Base-by-base conservation (phyloP, 1,140 invertebrate genomes). In the Cyrtorhinus lividipennis region DNA sequence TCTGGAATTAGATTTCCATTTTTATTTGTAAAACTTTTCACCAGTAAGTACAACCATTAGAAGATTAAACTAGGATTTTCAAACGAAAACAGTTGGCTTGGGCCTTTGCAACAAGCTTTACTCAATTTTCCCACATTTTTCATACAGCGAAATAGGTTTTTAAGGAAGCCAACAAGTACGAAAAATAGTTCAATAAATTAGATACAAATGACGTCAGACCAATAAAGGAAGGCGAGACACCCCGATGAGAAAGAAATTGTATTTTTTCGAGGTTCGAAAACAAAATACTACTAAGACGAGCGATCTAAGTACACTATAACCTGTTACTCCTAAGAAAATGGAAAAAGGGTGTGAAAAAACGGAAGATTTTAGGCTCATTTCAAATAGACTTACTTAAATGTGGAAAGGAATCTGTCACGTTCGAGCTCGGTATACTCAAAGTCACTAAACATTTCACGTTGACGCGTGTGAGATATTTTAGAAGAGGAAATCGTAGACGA, bases 151-250 rank as follows among this genome's bases (percentile, higher is more conserved):
- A 38, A 38, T 38, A 5, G 15, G 30, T 8, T 8, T 38, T 8
- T 15, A 38, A 38, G 30, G 30, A 38, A 8, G 30, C 5, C 30
- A 38, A 38, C 15, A 38, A 38, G 15, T 38, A 38, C 5, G 5
- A 38, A 38, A 38, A 38, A 8, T 38, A 38, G 30, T 8, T n/a
- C 8, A 53, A 53, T 53, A 20, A 53, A 12, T 53, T 53, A 22
- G 20, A 53, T n/a, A n/a, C n/a, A 53, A 53, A 53, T 53, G 48
- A 53, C 48, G 48, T 53, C 48, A 53, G 48, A 53, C 48, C 48
- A 53, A 38, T 22, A 53, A 10, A 10, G 8, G 38, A 44, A 44
- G 8, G 38, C 8, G 38, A 10, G n/a, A 44, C n/a, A 8, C n/a
- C 8, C 10, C 18, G 48, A 53, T 53, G 5, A 53, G 48, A 15